Conservation (phyloP, 2,888 invertebrate species). For the Tetrapedia diversipes region DNA sequence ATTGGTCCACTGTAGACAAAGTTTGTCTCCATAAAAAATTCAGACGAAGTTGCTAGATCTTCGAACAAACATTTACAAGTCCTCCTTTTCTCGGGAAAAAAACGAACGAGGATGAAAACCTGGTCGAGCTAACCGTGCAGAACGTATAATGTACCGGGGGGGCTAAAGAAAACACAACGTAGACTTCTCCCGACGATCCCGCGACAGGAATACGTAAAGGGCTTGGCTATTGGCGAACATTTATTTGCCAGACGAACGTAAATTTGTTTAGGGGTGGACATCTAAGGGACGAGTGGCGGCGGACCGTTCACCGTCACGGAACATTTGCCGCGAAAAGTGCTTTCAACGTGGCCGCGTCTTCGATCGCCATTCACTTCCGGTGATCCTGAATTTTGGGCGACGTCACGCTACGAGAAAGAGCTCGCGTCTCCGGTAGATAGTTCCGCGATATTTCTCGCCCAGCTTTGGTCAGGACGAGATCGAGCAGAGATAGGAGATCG, state of each 20-base stretch:
- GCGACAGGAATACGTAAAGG: constrained; percentile 56
- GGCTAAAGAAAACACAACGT: constrained; percentile 48
- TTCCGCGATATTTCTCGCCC: constrained; percentile 26
- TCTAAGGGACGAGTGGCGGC: constrained; percentile 61
- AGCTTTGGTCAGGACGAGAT: neutral
- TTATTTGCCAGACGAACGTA: constrained; percentile 73
- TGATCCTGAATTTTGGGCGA: constrained; percentile 59
- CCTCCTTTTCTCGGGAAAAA: too few species aligned
- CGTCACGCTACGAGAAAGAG: constrained; percentile 22
- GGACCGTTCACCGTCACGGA: constrained; percentile 78
- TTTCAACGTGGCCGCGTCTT: constrained; percentile 58
- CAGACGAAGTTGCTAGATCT: too few species aligned
- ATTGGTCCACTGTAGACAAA: too few species aligned
- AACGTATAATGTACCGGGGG: constrained; percentile 52
- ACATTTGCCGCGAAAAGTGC: constrained; percentile 77
- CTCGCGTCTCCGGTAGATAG: constrained; percentile 1
- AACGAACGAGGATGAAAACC: constrained; percentile 14
- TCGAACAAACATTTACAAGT: too few species aligned
- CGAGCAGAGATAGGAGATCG: neutral
- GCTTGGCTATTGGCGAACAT: constrained; percentile 59
- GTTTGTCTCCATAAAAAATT: too few species aligned
- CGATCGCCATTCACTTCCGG: constrained; percentile 61
- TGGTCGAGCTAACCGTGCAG: constrained; percentile 35
- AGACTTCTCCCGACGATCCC: constrained; percentile 50
- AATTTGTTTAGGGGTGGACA: constrained; percentile 81